Evolutionary conservation across 2,797 vertebrate genomes (phyloP).

Genomic region (Alfaro cultratus): DNA sequence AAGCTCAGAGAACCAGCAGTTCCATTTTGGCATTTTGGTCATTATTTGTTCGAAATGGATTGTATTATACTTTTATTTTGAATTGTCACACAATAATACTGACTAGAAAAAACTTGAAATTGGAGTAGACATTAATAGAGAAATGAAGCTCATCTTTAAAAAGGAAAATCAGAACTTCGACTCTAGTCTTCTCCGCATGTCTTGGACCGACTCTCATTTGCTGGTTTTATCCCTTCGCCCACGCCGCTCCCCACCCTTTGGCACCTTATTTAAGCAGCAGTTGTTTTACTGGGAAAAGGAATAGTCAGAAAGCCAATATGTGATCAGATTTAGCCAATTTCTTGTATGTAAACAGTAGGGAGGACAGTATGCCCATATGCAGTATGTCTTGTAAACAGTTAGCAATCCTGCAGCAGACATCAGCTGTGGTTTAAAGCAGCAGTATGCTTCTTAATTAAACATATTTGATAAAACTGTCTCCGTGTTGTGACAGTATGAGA

Average conservation of each 20-base stretch:
- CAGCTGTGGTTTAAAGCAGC: neutral
- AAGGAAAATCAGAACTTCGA: neutral
- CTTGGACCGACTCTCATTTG: neutral
- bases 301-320: neutral
- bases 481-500: no score
- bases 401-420: neutral
- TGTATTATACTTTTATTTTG: neutral
- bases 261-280: neutral
- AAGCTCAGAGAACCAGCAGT: neutral
- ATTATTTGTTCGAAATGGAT: neutral
- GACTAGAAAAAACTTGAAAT: neutral
- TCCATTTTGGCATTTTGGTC: neutral
- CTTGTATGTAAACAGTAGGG: neutral
- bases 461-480: no score
- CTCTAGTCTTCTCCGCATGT: conserved; percentile 46
- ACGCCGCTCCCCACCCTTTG: neutral
- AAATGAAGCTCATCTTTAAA: neutral
- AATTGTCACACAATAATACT: neutral
- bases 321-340: neutral
- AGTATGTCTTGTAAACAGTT: neutral
- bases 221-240: conserved; percentile 18
- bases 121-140: neutral
- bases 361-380: neutral
- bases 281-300: neutral
- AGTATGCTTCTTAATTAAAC: no score